Percentiles rank a stretch among this genome's conserved stretches.
Evolutionary conservation across 2,113 vertebrate genomes (phyloP).

Genomic region (Campylomormyrus tamandua): DNA sequence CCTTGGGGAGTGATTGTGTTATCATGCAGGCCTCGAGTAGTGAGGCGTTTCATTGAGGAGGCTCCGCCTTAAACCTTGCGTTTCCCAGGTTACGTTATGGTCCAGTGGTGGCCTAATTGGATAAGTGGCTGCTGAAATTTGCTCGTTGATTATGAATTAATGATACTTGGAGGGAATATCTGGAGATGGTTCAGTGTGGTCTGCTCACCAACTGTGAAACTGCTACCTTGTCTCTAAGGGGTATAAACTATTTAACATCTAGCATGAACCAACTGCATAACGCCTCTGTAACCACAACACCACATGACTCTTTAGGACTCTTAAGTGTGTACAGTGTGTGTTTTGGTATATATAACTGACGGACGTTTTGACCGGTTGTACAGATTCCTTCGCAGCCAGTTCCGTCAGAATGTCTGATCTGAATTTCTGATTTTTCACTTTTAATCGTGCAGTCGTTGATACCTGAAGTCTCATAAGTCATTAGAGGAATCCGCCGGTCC

Average conservation of each 20-base stretch:
- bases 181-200: background rate
- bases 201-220: background rate
- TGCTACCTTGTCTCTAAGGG: background rate
- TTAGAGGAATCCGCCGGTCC: background rate
- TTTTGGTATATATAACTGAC: background rate
- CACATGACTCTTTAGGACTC: background rate
- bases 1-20: background rate
- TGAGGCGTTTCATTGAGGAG: background rate
- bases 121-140: background rate
- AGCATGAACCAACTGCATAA: background rate
- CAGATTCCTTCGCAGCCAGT: background rate
- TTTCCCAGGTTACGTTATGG: background rate
- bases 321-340: background rate
- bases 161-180: background rate
- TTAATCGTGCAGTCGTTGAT: background rate
- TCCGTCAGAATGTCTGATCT: background rate
- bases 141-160: background rate
- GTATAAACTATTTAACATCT: background rate
- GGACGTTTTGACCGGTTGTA: background rate
- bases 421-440: background rate
- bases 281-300: background rate
- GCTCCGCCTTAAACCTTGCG: background rate
- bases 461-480: background rate
- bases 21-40: background rate
- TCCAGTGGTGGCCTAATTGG: background rate